Evolutionary conservation across 2,797 vertebrate genomes (phyloP), one percentile per base, ranked within the genome.

Genomic region (Denticeps clupeoides): DNA sequence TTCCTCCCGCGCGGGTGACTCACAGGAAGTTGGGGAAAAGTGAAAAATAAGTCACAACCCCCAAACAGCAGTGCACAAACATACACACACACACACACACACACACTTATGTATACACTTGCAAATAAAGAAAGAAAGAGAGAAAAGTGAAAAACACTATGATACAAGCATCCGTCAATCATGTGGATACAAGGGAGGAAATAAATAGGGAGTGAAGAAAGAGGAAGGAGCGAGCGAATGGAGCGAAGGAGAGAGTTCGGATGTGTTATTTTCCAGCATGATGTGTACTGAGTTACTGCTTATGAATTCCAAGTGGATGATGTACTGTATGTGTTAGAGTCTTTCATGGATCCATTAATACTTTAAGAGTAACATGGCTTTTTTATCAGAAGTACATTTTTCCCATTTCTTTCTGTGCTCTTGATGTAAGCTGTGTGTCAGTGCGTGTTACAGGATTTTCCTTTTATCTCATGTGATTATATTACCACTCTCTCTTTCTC

Each of bases 311-410:
- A 68, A 72, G 62, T 55, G 70, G 69, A 44, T 55, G 56, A 65
- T 56, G 72, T 70, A 73, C 60, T 71, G 68, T 72, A 68, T 51
- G 65, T 56, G 53, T 61, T 69, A 73, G 69, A 77, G 69, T 72
- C 79, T 82, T 82, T 81, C 71, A 76, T 63, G 53, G 55, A 60
- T 58, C 65, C 71, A 83, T 85, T 78, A 82, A 83, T 82, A 82
- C 82, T 83, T 84, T 68, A 85, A 63, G 44, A 63, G 70, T 76
- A 78, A 82, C 79, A 81, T 49, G 62, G 64, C 72, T 78, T 80
- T 80, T 76, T 58, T 78, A 81, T 78, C 71, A 73, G 70, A 76
- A 23, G 50, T 74, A 75, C 72, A 74, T 72, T 82, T 81, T 70
- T 50, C 62, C 63, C 51, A 59, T 79, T 75, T 72, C 67, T 77